A percentile compares a stretch with the other conserved stretches of the same genome.
Evolutionary conservation across 2,797 vertebrate genomes (phyloP).

Genomic region (Oryzias dopingdopingensis): DNA sequence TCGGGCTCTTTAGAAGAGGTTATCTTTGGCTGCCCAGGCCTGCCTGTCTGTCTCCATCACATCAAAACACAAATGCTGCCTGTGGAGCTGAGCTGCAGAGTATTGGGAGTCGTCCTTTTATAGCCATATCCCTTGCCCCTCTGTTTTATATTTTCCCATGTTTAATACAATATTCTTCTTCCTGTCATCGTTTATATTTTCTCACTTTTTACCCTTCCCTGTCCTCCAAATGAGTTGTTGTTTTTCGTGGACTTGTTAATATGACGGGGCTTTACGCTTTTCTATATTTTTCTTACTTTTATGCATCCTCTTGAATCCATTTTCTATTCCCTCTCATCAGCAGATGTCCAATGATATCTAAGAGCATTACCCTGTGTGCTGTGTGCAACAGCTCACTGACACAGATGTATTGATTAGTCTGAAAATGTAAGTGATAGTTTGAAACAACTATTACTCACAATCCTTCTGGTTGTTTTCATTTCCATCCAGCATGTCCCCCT

Average conservation of each 20-base stretch:
- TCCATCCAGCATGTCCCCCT: neutral
- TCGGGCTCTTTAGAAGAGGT: slow-evolving; percentile 62
- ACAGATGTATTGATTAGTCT: neutral
- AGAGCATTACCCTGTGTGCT: neutral
- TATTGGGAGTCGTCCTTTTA: slow-evolving; percentile 31
- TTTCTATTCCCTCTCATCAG: neutral
- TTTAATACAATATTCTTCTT: slow-evolving; percentile 25
- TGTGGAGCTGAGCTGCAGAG: slow-evolving; percentile 44
- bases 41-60: slow-evolving; percentile 61
- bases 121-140: slow-evolving; percentile 21
- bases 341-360: neutral
- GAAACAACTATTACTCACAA: neutral
- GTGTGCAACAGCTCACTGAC: neutral
- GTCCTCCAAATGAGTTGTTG: slow-evolving; percentile 11
- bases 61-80: slow-evolving; percentile 54
- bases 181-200: slow-evolving; percentile 1
- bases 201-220: neutral
- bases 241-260: slow-evolving; percentile 14
- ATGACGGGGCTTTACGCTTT: neutral
- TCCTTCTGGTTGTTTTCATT: neutral
- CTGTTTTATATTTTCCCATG: slow-evolving; percentile 30
- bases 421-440: neutral
- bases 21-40: slow-evolving; percentile 55
- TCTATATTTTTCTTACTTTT: slow-evolving; percentile 2
- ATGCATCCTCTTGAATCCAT: slow-evolving; percentile 5